Evolutionary conservation across 1,140 invertebrate species (phyloP), one percentile per base, ranked within the genome.

Genomic region (Steinernema feltiae): DNA sequence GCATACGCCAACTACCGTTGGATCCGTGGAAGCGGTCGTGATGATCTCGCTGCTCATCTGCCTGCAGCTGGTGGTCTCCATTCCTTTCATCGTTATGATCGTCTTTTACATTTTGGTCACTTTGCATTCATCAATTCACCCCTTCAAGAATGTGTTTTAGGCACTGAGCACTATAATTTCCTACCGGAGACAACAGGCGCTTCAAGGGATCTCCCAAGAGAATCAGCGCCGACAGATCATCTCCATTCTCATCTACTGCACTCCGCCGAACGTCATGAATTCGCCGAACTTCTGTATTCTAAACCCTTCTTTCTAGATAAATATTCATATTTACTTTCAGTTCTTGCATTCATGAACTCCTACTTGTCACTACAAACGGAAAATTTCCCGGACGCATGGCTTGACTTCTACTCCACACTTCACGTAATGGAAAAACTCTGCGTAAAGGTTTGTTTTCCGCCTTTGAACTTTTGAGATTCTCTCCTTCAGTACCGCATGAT

Each of bases 401-500:
- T 63, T 3, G 15, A 3, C 12, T 3, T 27, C 24, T 63, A 63
- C 53, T n/a, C 7, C 15, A n/a, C 15, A 3, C 3, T 63, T 15
- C 24, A 12, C 53, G 24, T 12, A 3, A 27, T 63, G 24, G 53
- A 63, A 63, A 63, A n/a, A 15, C 2, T 3, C 53, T n/a, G 7
- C 53, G 53, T 63, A 3, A 7, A 63, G 53, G 53, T 63, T 3
- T 17, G 24, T 12, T 63, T 3, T 17, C 7, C 3, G 15, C 3
- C 24, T 63, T 63, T 17, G 7, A 21, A 63, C 24, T 15, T 63
- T 27, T 15, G 7, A 63, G 12, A 63, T 3, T 63, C 53, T 27
- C 15, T 7, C 41, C n/a, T 63, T 63, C 24, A 63, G 53, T 63
- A 63, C 24, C 53, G 53, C 53, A 63, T 63, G 53, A 63, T 63